Conservation (phyloP, 2,888 invertebrate species). For the Agriopis leucophaearia region DNA sequence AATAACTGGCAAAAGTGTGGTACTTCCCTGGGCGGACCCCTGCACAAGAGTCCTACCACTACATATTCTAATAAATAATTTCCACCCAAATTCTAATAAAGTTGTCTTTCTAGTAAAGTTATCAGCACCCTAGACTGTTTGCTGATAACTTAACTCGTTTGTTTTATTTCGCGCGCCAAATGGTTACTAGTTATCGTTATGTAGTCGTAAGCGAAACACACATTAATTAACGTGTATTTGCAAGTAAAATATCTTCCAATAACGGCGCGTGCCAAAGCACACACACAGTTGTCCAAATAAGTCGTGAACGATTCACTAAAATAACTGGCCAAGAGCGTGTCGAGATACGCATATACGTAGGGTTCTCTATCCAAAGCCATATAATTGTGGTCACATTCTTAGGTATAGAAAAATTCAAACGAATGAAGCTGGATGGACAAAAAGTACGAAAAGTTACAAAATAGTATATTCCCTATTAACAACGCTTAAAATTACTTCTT, state of each 20-base stretch:
- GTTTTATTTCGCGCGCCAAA: conserved; percentile 35
- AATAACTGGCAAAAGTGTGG: too few relatives aligned
- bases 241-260: conserved; percentile 33
- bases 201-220: conserved; percentile 18
- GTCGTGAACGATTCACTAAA: background rate
- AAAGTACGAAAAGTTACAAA: too few relatives aligned
- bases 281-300: conserved; percentile 11
- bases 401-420: too few relatives aligned
- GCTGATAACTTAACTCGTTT: conserved; percentile 40
- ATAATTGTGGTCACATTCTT: too few relatives aligned
- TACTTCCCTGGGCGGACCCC: too few relatives aligned
- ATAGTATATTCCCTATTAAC: too few relatives aligned
- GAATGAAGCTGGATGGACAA: too few relatives aligned
- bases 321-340: background rate
- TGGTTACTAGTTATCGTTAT: conserved; percentile 29
- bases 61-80: too few relatives aligned
- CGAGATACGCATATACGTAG: too few relatives aligned
- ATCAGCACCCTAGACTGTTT: conserved; percentile 13
- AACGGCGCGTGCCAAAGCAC: conserved; percentile 19
- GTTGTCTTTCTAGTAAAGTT: conserved; percentile 1
- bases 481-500: too few relatives aligned
- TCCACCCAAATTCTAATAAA: background rate
- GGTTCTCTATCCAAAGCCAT: too few relatives aligned
- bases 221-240: conserved; percentile 40
- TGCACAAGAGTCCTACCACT: too few relatives aligned